Conservation (phyloP, 2,888 invertebrate species). For the Eudasyphora cyanicolor region DNA sequence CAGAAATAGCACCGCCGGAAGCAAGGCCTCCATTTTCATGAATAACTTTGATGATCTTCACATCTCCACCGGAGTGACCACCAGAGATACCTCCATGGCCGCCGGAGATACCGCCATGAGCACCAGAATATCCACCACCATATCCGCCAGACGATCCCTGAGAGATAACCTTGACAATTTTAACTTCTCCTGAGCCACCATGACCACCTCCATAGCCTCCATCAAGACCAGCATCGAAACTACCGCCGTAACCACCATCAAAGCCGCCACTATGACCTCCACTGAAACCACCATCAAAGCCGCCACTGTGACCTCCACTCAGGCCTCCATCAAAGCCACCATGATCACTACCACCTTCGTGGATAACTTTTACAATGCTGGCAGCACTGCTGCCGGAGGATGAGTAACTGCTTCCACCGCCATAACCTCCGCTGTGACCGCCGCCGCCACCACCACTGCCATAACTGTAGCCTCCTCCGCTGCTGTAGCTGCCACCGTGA, state of each 20-base stretch:
- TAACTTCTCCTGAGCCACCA: conserved; percentile 42
- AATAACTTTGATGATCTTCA: conserved; percentile 66
- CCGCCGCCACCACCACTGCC: not conserved
- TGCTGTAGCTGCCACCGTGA: conserved; percentile 18
- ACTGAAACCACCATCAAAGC: conserved; percentile 19
- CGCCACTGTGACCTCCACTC: not conserved
- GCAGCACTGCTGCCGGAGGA: conserved; percentile 29
- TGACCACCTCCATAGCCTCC: conserved; percentile 23
- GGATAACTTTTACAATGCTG: conserved; percentile 52
- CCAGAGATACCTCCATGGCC: conserved; percentile 45
- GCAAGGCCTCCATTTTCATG: conserved; percentile 59
- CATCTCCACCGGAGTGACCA: conserved; percentile 38
- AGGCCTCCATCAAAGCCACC: not conserved
- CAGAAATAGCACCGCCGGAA: conserved; percentile 29
- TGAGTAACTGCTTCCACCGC: conserved; percentile 27
- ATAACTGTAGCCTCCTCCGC: conserved; percentile 16
- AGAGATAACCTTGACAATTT: conserved; percentile 54
- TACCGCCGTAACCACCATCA: not conserved
- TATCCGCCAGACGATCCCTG: conserved; percentile 39
- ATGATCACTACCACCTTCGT: conserved; percentile 32
- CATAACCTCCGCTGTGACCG: not conserved
- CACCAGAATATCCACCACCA: conserved; percentile 38
- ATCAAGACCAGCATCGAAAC: conserved; percentile 22
- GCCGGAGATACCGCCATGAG: conserved; percentile 32
- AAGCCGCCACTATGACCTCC: conserved; percentile 31